Evolutionary conservation across 2,113 vertebrate genomes (phyloP).

Genomic region (Castor canadensis): DNA sequence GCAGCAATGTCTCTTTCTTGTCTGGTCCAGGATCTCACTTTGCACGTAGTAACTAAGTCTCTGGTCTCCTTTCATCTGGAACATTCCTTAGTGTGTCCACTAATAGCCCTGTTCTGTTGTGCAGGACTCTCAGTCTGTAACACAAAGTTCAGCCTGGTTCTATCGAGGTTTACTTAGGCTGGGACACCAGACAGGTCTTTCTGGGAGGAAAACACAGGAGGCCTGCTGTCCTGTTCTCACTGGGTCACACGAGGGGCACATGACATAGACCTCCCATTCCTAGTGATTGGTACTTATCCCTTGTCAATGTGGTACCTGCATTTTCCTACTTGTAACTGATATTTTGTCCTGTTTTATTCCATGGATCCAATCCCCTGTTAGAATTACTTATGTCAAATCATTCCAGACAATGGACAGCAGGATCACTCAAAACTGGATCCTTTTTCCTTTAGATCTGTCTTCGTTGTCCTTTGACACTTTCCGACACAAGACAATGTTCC

Average conservation of each 20-base stretch:
- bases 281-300: neutral
- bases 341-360: neutral
- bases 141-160: neutral
- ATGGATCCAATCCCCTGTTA: neutral
- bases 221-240: neutral
- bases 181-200: neutral
- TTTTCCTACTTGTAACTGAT: neutral
- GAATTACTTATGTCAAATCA: neutral
- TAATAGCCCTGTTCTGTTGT: too few relatives aligned
- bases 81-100: neutral
- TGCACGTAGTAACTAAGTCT: neutral
- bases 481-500: neutral
- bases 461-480: neutral
- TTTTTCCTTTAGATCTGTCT: neutral
- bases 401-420: neutral
- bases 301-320: neutral
- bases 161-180: neutral
- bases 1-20: neutral
- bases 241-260: rapidly evolving
- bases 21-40: neutral
- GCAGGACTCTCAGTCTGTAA: neutral
- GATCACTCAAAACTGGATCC: neutral
- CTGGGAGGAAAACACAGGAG: neutral
- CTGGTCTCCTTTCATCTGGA: neutral
- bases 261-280: too few relatives aligned